A percentile compares a stretch with the other conserved stretches of the same genome.
Conservation (phyloP, 2,797 vertebrate species). For the Nyctalus aviator region DNA sequence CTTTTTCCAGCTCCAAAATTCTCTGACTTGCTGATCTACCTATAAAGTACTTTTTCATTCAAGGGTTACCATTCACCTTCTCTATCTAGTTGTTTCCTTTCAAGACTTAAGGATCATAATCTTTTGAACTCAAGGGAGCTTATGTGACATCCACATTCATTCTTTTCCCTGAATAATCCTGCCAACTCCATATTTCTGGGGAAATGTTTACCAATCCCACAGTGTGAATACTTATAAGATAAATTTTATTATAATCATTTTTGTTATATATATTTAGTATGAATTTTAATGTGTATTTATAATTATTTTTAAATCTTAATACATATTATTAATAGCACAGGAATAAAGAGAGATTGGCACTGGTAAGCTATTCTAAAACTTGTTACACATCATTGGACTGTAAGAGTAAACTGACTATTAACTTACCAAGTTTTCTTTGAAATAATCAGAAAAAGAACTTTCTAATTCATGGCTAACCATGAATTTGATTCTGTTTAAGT, state of each 20-base stretch:
- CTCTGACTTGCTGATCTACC: neutral
- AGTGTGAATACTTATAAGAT: neutral
- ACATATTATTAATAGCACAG: neutral
- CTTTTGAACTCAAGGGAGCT: neutral
- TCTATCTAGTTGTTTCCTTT: conserved; percentile 27
- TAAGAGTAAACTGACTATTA: neutral
- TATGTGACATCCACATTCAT: neutral
- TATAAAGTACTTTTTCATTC: conserved; percentile 29
- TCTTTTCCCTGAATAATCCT: neutral
- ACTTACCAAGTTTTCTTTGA: neutral
- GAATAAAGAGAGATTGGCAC: neutral
- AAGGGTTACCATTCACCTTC: conserved; percentile 56
- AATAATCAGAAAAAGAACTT: neutral
- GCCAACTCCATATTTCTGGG: neutral
- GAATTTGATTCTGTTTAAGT: conserved; percentile 14
- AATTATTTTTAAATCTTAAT: neutral
- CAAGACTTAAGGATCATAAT: neutral
- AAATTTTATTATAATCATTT: conserved; percentile 15
- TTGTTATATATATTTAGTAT: neutral
- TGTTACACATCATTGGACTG: neutral
- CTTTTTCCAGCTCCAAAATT: neutral
- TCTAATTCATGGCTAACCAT: neutral
- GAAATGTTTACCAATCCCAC: neutral
- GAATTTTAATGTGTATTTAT: neutral
- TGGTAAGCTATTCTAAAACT: neutral